Conservation (phyloP, 30 jellyfish, hydroid and myxozoan species). For the Hydractinia echinata region DNA sequence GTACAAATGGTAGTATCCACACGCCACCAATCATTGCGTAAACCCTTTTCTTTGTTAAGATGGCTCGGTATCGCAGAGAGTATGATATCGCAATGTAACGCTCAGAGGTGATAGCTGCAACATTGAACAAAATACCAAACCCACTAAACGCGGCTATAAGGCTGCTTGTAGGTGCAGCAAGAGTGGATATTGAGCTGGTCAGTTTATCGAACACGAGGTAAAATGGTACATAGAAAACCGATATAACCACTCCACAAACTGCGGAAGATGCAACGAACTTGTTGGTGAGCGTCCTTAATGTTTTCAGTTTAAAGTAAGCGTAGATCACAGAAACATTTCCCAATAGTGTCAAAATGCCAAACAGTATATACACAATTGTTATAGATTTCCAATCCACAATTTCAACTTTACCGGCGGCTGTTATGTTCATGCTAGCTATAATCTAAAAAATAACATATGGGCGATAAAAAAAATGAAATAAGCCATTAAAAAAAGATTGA, state of each 20-base stretch:
- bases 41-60: constrained; percentile 31
- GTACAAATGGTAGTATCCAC: constrained; percentile 38
- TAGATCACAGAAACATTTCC: constrained; percentile 39
- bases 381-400: background rate
- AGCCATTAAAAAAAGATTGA: too few relatives aligned
- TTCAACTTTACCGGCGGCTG: too few relatives aligned
- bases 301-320: constrained; percentile 24
- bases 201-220: constrained; percentile 27
- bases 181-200: background rate
- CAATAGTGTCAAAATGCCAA: constrained; percentile 37
- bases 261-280: constrained; percentile 48
- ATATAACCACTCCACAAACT: constrained; percentile 48
- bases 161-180: constrained; percentile 5
- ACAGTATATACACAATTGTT: constrained; percentile 22
- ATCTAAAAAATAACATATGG: too few relatives aligned
- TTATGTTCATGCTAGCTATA: too few relatives aligned
- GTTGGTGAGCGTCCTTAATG: constrained; percentile 45
- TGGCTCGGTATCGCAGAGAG: constrained; percentile 42
- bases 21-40: constrained; percentile 37
- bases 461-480: too few relatives aligned
- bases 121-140: constrained; percentile 47
- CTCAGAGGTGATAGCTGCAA: constrained; percentile 58
- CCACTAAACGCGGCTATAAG: constrained; percentile 51
- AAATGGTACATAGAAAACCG: constrained; percentile 45
- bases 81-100: constrained; percentile 52